These are phyloP conservation scores for Mechanitis messenoides DNA, from an alignment of 2,888 invertebrate genomes.

Conservation along the genomic window DNA sequence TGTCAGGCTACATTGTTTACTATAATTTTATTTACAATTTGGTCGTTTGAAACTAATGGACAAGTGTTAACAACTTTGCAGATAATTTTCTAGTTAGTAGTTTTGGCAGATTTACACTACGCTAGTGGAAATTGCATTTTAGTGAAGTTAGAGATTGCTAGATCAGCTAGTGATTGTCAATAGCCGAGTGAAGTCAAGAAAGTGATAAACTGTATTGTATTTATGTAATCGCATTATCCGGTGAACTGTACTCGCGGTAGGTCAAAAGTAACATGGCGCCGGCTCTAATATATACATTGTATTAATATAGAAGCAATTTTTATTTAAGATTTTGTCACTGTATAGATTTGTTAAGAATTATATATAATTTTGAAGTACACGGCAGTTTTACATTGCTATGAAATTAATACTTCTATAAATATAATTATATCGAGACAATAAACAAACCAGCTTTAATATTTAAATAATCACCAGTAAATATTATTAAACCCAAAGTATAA, in stretches of 20 bases:
- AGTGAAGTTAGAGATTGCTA: no score
- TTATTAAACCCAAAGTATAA: no score
- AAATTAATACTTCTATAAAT: no score
- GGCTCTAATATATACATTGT: neutral
- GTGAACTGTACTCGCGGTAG: conserved; percentile 2
- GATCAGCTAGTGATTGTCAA: neutral
- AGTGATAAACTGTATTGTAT: conserved; percentile 3
- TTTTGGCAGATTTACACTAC: neutral
- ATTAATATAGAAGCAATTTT: no score
- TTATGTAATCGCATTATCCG: conserved; percentile 5
- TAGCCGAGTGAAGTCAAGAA: conserved; percentile 1
- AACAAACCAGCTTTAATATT: no score
- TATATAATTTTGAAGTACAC: no score
- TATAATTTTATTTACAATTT: conserved; percentile 28
- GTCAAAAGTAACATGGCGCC: conserved; percentile 3
- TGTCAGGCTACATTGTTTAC: conserved; percentile 9
- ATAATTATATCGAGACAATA: no score
- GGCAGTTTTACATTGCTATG: no score
- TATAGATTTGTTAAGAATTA: no score
- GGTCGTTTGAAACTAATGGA: conserved; percentile 42
- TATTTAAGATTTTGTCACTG: no score
- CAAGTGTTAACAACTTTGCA: conserved; percentile 31
- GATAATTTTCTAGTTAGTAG: neutral
- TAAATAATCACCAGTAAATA: no score
- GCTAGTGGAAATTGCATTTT: no score